Evolutionary conservation across 2,888 invertebrate species (phyloP).

Genomic region (Aquatica leii): DNA sequence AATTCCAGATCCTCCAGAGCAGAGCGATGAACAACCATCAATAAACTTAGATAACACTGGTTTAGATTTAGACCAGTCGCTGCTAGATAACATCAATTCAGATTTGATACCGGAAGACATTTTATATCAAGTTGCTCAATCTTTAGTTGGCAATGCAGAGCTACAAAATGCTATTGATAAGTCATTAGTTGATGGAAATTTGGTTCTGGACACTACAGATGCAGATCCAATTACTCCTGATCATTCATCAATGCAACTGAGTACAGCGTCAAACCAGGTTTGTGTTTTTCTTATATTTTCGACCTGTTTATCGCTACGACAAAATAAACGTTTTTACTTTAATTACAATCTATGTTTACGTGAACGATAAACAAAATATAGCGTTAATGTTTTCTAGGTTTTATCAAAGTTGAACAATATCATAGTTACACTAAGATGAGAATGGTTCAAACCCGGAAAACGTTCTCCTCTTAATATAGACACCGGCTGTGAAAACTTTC

Average conservation of each 20-base stretch:
- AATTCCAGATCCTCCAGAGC: constrained; percentile 39
- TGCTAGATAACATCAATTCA: constrained; percentile 68
- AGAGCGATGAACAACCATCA: constrained; percentile 45
- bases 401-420: too few species aligned
- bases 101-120: constrained; percentile 76
- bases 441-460: too few species aligned
- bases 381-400: too few species aligned
- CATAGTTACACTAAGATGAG: too few species aligned
- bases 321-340: too few species aligned
- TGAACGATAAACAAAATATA: too few species aligned
- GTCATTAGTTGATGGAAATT: constrained; percentile 59
- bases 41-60: constrained; percentile 65
- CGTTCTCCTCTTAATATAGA: too few species aligned
- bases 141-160: constrained; percentile 71
- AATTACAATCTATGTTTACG: too few species aligned
- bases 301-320: too few species aligned
- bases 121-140: constrained; percentile 76
- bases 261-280: constrained; percentile 1
- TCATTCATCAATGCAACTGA: constrained; percentile 7
- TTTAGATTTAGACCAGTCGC: constrained; percentile 66
- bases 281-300: too few species aligned
- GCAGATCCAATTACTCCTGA: constrained; percentile 40
- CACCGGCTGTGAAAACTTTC: too few species aligned
- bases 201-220: constrained; percentile 53
- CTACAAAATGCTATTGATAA: constrained; percentile 78